Evolutionary conservation across 2,888 invertebrate species (phyloP).

Genomic region (Temnothorax rugatulus): DNA sequence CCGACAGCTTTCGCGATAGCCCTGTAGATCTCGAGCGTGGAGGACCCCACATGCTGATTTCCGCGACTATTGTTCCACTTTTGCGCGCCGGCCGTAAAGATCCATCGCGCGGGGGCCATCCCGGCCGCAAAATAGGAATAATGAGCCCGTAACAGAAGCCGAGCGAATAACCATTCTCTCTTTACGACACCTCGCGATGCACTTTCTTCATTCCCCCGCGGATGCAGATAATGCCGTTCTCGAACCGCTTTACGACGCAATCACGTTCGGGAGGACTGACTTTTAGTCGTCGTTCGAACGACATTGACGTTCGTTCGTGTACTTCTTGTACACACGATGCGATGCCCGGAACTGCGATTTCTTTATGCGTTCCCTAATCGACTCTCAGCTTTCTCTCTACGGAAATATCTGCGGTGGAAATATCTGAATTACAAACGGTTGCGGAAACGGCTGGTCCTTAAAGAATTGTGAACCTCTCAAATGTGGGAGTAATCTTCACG

Average conservation of each 20-base stretch:
- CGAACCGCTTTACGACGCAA: constrained; percentile 37
- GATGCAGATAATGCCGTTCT: constrained; percentile 20
- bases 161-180: constrained; percentile 42
- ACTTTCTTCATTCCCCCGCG: constrained; percentile 44
- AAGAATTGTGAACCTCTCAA: background rate
- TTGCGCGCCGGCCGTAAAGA: constrained; percentile 55
- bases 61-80: constrained; percentile 69
- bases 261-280: background rate
- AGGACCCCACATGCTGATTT: constrained; percentile 56
- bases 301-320: background rate
- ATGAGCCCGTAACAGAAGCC: constrained; percentile 48
- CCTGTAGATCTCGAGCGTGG: constrained; percentile 32
- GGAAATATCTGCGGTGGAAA: background rate
- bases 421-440: background rate
- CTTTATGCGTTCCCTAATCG: constrained; percentile 11
- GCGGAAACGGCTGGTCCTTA: background rate
- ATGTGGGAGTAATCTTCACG: background rate
- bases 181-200: constrained; percentile 51
- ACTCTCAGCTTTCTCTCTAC: background rate
- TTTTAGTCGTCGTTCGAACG: constrained; percentile 6
- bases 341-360: background rate
- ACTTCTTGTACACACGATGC: background rate
- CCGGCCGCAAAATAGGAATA: constrained; percentile 51
- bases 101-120: constrained; percentile 21
- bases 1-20: constrained; percentile 63